These are phyloP conservation scores for Plectrocnemia conspersa DNA, from an alignment of 1,140 invertebrate species.

Conservation along the genomic window DNA sequence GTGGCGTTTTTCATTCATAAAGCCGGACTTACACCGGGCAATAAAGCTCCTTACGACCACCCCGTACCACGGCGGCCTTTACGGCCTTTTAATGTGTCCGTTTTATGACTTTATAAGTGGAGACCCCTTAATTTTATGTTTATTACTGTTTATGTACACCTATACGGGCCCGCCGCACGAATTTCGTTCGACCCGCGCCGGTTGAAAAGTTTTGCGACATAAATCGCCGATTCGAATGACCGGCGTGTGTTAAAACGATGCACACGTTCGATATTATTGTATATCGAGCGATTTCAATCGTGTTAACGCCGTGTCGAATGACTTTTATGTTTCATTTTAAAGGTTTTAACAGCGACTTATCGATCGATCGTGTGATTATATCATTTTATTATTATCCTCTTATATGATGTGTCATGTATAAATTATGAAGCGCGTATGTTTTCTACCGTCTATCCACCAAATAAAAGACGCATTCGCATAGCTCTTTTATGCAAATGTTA, in stretches of 20 bases:
- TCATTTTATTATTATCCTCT: too few relatives aligned
- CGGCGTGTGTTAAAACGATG: constrained; percentile 40
- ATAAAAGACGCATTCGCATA: too few relatives aligned
- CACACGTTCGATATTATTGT: constrained; percentile 50
- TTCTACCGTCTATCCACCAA: too few relatives aligned
- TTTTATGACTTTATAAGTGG: constrained; percentile 36
- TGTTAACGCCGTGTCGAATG: constrained; percentile 16
- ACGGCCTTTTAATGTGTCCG: constrained; percentile 35
- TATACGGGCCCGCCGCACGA: constrained; percentile 19
- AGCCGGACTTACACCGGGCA: constrained; percentile 9
- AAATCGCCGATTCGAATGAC: constrained; percentile 23
- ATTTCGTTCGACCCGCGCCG: constrained; percentile 9
- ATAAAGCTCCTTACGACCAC: constrained; percentile 21
- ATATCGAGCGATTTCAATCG: constrained; percentile 40
- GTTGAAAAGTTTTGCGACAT: constrained; percentile 7
- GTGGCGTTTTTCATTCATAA: background rate
- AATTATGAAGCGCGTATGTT: too few relatives aligned
- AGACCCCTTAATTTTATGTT: constrained; percentile 36
- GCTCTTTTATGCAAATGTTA: constrained; percentile 28
- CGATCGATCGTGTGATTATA: too few relatives aligned
- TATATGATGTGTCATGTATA: too few relatives aligned
- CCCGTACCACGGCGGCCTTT: constrained; percentile 27
- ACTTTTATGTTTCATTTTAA: too few relatives aligned
- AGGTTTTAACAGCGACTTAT: too few relatives aligned
- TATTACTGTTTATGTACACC: constrained; percentile 34